phyloP scores from a whole-genome alignment of 2,113 vertebrate species.

The Bufo bufo region DNA sequence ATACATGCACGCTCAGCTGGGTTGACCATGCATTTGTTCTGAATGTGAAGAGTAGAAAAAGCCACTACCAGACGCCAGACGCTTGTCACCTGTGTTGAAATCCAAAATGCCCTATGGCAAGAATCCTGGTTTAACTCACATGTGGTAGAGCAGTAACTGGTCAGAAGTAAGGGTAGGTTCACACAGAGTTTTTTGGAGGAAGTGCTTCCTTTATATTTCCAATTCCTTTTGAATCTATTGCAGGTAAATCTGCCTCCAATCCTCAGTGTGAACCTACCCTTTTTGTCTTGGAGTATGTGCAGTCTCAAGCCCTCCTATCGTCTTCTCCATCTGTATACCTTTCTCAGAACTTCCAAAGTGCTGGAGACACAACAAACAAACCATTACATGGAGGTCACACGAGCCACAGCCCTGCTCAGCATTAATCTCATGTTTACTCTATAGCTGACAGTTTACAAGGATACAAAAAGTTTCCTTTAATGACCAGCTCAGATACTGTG shows the following conservation, averaged over 20 bases:
- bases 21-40: too few relatives aligned
- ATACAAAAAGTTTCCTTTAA: constrained; percentile 3
- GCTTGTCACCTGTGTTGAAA: too few relatives aligned
- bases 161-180: background rate
- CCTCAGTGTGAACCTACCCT: too few relatives aligned
- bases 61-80: too few relatives aligned
- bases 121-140: background rate
- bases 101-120: background rate
- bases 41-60: too few relatives aligned
- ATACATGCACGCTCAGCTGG: too few relatives aligned
- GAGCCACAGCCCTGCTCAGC: constrained; percentile 67
- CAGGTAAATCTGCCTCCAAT: too few relatives aligned
- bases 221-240: too few relatives aligned
- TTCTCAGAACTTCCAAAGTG: constrained; percentile 41
- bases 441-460: constrained; percentile 66
- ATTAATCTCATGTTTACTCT: constrained; percentile 70
- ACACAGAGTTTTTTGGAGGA: too few relatives aligned
- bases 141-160: background rate
- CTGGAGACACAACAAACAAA: constrained; percentile 70
- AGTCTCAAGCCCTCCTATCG: constrained; percentile 25
- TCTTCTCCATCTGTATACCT: constrained; percentile 39
- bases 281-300: background rate
- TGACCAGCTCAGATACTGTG: background rate
- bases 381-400: constrained; percentile 63
- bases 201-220: too few relatives aligned